Evolutionary conservation across 30 jellyfish, hydroid and myxozoan genomes (phyloP), one percentile per base, ranked within the genome.

Genomic region (Clytia hemisphaerica): DNA sequence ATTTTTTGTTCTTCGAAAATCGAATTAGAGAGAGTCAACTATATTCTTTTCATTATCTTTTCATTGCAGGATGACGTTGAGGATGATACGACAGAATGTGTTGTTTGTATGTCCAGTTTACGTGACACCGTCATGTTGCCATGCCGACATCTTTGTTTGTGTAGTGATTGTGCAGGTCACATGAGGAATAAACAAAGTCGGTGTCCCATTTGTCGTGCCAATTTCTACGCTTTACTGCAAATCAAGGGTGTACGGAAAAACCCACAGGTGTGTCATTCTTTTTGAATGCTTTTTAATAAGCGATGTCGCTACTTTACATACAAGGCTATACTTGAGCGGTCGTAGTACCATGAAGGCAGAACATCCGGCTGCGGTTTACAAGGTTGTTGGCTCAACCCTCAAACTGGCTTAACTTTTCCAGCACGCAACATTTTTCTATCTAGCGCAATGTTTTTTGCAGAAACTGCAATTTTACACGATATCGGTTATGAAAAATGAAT

Each of bases 131-230:
- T 91, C 21, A 91, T 91, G 61, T 83, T 91, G 19, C 99, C 99
- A 6, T 91, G 99, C 80, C 80, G 99, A 34, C 99, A 91, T 58
- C 83, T 91, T 25, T 91, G 99, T 71, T 87, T 91, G 48, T 91
- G 99, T 57, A 83, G 77, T 71, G 72, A 81, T 12, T 91, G 99
- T 83, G 99, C 95, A 2, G 93, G 83, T 44, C 83, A 90, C 21
- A 46, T 91, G 84, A 61, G 94, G 37, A 83, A 74, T 21, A 94
- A 83, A 73, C 85, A 85, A 32, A 91, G 95, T 74, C 83, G 85
- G 24, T 91, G 99, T 72, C 99, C 99, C 34, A 91, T 91, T 21
- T 91, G 99, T 73, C 77, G 99, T 70, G 93, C 99, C 15, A 89
- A 95, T 91, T 66, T 50, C 94, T 80, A 6, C 14, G 26, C 26